These are phyloP conservation scores for Aeoliscus strigatus DNA, from an alignment of 2,797 vertebrate species.

Conservation along the genomic window DNA sequence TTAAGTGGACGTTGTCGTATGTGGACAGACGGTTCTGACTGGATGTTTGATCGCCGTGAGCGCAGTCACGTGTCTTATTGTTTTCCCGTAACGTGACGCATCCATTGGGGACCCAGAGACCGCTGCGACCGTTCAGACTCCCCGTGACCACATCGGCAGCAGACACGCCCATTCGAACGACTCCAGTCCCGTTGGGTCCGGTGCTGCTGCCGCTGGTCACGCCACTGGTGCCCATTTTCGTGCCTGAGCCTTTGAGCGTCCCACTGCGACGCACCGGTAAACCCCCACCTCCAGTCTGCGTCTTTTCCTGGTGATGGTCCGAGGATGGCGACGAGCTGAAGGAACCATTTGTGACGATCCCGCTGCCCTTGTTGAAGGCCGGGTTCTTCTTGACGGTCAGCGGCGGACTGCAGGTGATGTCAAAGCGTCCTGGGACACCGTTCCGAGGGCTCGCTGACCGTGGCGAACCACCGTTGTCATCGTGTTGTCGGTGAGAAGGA, in stretches of 20 bases:
- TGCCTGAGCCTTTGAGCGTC: slow-evolving; percentile 82
- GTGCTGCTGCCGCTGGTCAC: slow-evolving; percentile 75
- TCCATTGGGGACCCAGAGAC: slow-evolving; percentile 83
- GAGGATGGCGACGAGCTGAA: slow-evolving; percentile 87
- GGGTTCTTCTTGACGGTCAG: slow-evolving; percentile 92
- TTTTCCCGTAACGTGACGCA: slow-evolving; percentile 84
- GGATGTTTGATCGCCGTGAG: slow-evolving; percentile 62
- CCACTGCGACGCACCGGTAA: slow-evolving; percentile 78
- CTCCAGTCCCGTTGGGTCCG: slow-evolving; percentile 52
- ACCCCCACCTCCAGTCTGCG: slow-evolving; percentile 71
- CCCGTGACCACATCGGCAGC: slow-evolving; percentile 75
- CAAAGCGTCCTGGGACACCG: slow-evolving; percentile 75
- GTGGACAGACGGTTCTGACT: slow-evolving; percentile 92
- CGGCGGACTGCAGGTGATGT: slow-evolving; percentile 86
- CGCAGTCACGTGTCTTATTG: slow-evolving; percentile 74
- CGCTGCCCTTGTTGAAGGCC: slow-evolving; percentile 92
- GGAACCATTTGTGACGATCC: slow-evolving; percentile 96
- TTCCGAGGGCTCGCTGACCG: slow-evolving; percentile 84
- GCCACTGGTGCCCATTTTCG: slow-evolving; percentile 92
- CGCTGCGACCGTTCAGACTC: slow-evolving; percentile 67
- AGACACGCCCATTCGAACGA: slow-evolving; percentile 81
- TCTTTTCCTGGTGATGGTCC: slow-evolving; percentile 78
- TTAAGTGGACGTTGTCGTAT: slow-evolving; percentile 95
- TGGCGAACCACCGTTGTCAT: slow-evolving; percentile 81
- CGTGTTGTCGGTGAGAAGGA: slow-evolving; percentile 71